These are phyloP conservation scores for Silurus aristotelis DNA, from an alignment of 2,797 vertebrate species.

Conservation along the genomic window DNA sequence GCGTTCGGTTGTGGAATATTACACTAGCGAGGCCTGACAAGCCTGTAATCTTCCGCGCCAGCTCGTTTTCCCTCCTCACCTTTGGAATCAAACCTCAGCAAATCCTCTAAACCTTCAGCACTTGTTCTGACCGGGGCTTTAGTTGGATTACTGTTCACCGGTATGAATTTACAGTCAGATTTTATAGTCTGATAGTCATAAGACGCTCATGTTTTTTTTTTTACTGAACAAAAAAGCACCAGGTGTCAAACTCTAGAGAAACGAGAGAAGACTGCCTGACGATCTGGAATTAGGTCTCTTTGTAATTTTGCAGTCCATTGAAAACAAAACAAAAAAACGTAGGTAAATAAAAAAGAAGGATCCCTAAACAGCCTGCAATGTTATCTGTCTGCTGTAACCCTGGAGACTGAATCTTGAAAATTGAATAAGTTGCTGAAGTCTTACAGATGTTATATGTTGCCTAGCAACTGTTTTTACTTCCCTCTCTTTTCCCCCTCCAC, in stretches of 20 bases:
- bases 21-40: slow-evolving; percentile 18
- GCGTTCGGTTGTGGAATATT: slow-evolving; percentile 22
- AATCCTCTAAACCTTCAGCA: slow-evolving; percentile 26
- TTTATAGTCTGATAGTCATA: slow-evolving; percentile 15
- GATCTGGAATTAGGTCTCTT: slow-evolving; percentile 43
- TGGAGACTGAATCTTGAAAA: slow-evolving; percentile 76
- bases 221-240: slow-evolving; percentile 27
- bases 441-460: slow-evolving; percentile 82
- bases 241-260: slow-evolving; percentile 33
- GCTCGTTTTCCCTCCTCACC: background rate
- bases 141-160: slow-evolving; percentile 15
- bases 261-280: slow-evolving; percentile 7
- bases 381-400: slow-evolving; percentile 73
- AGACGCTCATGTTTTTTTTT: slow-evolving; percentile 32
- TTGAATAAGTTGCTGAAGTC: slow-evolving; percentile 72
- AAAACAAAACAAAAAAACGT: slow-evolving; percentile 23
- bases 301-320: slow-evolving; percentile 57
- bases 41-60: slow-evolving; percentile 9
- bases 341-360: slow-evolving; percentile 32
- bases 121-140: slow-evolving; percentile 17
- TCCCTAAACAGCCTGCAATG: slow-evolving; percentile 60
- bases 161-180: slow-evolving; percentile 34
- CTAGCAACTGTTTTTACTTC: slow-evolving; percentile 77
- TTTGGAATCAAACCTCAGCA: slow-evolving; percentile 16
- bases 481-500: slow-evolving; percentile 27